These are phyloP conservation scores for Brevimyrus niger DNA, from an alignment of 2,113 vertebrate genomes.

Conservation along the genomic window DNA sequence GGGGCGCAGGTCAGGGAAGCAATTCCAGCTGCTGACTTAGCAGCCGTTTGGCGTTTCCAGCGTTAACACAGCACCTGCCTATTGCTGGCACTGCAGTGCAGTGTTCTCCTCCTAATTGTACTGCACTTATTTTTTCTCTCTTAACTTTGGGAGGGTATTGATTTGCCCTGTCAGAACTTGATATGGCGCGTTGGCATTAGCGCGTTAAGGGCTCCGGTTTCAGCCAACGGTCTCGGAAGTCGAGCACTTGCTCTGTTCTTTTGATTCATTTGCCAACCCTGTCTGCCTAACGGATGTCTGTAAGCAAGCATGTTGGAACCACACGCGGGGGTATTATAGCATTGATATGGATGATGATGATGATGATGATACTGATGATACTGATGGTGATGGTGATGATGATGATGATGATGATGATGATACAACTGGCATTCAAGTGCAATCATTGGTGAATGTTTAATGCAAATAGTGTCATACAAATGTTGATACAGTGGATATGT, in stretches of 20 bases:
- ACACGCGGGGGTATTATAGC: not conserved
- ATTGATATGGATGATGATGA: not conserved
- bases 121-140: constrained; percentile 45
- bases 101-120: constrained; percentile 54
- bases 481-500: not conserved
- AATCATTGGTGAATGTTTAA: not conserved
- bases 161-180: constrained; percentile 26
- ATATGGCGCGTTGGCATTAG: constrained; percentile 37
- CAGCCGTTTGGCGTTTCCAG: constrained; percentile 57
- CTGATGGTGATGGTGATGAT: not conserved
- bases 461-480: not conserved
- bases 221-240: not conserved
- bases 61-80: constrained; percentile 65
- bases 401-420: not conserved
- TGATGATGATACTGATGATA: not conserved
- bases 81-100: constrained; percentile 68
- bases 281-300: not conserved
- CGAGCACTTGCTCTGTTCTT: not conserved
- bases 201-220: constrained; percentile 27
- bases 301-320: not conserved
- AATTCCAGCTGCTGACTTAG: constrained; percentile 65
- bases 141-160: constrained; percentile 41
- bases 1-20: constrained; percentile 37
- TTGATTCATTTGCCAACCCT: not conserved
- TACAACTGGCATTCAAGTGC: not conserved